Percentiles rank a stretch among this genome's conserved stretches.
Evolutionary conservation across 1,140 invertebrate genomes (phyloP).

Genomic region (Drosophila bocki): DNA sequence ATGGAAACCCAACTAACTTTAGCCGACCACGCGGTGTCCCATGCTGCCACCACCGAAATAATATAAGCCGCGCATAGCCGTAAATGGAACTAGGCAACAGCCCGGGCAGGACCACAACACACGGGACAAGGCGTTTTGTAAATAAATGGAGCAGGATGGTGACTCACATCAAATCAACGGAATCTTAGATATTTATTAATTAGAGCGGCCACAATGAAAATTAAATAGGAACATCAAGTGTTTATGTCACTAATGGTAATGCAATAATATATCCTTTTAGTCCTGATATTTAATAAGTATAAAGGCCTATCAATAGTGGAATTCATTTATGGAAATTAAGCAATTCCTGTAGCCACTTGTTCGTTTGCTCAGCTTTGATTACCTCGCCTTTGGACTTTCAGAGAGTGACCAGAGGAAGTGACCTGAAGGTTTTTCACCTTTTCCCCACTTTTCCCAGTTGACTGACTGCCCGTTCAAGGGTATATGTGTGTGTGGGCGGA

Average conservation of each 20-base stretch:
- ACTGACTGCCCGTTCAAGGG: conserved; percentile 12
- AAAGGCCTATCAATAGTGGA: too few relatives aligned
- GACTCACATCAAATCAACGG: conserved; percentile 10
- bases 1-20: conserved; percentile 64
- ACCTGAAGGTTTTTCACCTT: conserved; percentile 23
- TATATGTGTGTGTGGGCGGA: conserved; percentile 18
- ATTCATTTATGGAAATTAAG: background rate
- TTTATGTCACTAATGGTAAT: too few relatives aligned
- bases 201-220: background rate
- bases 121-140: background rate
- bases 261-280: background rate
- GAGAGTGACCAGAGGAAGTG: conserved; percentile 22
- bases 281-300: background rate
- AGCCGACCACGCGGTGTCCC: background rate
- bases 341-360: background rate
- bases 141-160: conserved; percentile 7
- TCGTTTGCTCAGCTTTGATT: background rate
- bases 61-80: conserved; percentile 5
- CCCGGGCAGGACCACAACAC: conserved; percentile 55
- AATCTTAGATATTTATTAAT: background rate
- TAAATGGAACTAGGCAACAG: conserved; percentile 65
- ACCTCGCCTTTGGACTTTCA: background rate
- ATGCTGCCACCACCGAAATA: conserved; percentile 8
- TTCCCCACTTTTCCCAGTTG: conserved; percentile 32
- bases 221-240: background rate